Percentiles rank a stretch among this genome's conserved stretches.
These are phyloP conservation scores for Hippoglossus hippoglossus DNA, from an alignment of 2,797 vertebrate species.

Conservation along the genomic window DNA sequence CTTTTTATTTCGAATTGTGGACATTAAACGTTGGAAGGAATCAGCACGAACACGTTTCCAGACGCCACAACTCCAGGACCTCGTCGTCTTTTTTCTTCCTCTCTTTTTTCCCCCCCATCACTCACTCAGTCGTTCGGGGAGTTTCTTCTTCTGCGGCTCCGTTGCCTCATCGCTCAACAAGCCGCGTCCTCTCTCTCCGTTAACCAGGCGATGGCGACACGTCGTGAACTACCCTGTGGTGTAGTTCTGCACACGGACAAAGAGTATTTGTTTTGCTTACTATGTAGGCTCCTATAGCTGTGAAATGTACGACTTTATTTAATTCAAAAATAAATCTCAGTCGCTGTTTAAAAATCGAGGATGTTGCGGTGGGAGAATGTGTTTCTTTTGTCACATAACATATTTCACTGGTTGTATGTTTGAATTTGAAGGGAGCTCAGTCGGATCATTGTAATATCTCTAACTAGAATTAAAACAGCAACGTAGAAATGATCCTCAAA, in stretches of 20 bases:
- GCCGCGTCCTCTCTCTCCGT: constrained; percentile 10
- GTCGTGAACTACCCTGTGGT: constrained; percentile 74
- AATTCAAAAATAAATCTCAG: constrained; percentile 91
- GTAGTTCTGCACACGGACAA: constrained; percentile 71
- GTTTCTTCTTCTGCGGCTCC: constrained; percentile 1
- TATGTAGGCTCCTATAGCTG: constrained; percentile 96
- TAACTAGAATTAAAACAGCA: too few species aligned
- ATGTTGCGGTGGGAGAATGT: constrained; percentile 82
- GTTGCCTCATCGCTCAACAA: constrained; percentile 13
- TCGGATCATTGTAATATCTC: too few species aligned
- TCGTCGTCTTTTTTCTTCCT: constrained; percentile 2
- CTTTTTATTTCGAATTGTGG: constrained; percentile 27
- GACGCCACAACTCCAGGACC: constrained; percentile 25
- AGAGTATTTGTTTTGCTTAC: constrained; percentile 90
- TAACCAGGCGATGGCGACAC: constrained; percentile 18
- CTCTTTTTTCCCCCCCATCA: constrained; percentile 7
- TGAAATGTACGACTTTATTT: constrained; percentile 91
- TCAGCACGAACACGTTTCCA: constrained; percentile 54
- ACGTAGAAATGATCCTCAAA: too few species aligned
- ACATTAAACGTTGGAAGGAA: constrained; percentile 47
- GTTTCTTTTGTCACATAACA: constrained; percentile 12
- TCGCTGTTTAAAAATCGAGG: constrained; percentile 89
- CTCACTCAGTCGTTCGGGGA: constrained; percentile 20
- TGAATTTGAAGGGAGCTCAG: too few species aligned
- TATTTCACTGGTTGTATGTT: too few species aligned